These are phyloP conservation scores for Delichon dasypus DNA, from an alignment of 2,797 vertebrate species.

Conservation along the genomic window DNA sequence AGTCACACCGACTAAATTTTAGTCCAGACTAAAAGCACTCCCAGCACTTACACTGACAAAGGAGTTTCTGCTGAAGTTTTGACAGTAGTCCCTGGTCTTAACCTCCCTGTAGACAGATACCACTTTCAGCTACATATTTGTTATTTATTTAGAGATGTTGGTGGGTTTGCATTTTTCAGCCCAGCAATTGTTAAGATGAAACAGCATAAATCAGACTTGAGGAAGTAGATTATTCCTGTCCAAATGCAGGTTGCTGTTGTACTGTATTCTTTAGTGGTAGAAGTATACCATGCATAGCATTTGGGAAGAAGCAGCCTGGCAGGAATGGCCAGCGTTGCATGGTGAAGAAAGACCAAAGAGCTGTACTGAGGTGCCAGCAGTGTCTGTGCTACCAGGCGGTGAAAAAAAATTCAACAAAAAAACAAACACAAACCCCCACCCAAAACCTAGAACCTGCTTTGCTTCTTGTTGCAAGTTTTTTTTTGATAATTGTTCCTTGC, in stretches of 20 bases:
- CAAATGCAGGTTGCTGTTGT: background rate
- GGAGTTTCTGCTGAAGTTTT: background rate
- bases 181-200: background rate
- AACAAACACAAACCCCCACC: fast-evolving
- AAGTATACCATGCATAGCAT: fast-evolving
- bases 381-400: background rate
- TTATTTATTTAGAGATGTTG: background rate
- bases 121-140: background rate
- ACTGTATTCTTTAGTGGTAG: background rate
- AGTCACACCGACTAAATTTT: background rate
- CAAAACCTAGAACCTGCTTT: background rate
- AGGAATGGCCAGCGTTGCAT: fast-evolving
- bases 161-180: background rate
- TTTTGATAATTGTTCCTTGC: background rate
- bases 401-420: background rate
- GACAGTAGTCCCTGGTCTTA: background rate
- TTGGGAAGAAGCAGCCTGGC: background rate
- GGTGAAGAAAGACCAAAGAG: background rate
- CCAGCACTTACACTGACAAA: background rate
- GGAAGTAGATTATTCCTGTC: background rate
- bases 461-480: background rate
- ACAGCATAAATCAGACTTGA: background rate
- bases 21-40: background rate
- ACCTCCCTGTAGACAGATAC: background rate
- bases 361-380: background rate